phyloP scores from a whole-genome alignment of 2,797 vertebrate species.

The Salmo trutta region DNA sequence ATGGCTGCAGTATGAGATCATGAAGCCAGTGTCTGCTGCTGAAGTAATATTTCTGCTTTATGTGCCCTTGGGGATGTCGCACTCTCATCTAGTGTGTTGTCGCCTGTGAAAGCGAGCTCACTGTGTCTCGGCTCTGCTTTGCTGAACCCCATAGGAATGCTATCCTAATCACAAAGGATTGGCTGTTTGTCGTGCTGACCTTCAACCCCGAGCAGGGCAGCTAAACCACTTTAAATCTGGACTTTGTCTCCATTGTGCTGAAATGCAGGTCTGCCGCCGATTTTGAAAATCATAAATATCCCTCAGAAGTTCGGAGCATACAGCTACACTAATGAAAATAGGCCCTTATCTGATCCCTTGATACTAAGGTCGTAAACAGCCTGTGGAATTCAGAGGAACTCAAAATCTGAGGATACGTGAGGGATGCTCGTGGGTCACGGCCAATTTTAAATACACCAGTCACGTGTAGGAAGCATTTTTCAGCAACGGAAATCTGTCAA shows the following conservation, averaged over 20 bases:
- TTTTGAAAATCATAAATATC: too few species aligned
- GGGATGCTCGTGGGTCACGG: neutral
- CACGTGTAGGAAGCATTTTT: neutral
- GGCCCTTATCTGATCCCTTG: neutral
- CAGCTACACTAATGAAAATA: neutral
- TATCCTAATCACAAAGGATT: neutral
- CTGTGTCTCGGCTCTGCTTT: neutral
- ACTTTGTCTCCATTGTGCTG: neutral
- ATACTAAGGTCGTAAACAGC: neutral
- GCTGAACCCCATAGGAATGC: neutral
- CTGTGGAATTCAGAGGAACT: neutral
- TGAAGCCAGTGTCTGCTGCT: conserved; percentile 36
- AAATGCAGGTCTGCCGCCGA: too few species aligned
- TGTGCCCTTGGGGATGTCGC: conserved; percentile 48
- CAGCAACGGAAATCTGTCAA: neutral
- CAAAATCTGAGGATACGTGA: neutral
- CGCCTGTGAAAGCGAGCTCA: conserved; percentile 39
- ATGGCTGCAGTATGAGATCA: conserved; percentile 43
- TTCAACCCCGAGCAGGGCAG: neutral
- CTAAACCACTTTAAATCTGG: neutral
- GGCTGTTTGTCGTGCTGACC: neutral
- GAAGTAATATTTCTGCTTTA: conserved; percentile 51
- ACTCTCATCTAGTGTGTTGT: conserved; percentile 40
- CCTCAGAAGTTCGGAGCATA: neutral
- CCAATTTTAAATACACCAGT: neutral